phyloP scores from a whole-genome alignment of 2,888 invertebrate species.

The Lithophane semibrunnea region DNA sequence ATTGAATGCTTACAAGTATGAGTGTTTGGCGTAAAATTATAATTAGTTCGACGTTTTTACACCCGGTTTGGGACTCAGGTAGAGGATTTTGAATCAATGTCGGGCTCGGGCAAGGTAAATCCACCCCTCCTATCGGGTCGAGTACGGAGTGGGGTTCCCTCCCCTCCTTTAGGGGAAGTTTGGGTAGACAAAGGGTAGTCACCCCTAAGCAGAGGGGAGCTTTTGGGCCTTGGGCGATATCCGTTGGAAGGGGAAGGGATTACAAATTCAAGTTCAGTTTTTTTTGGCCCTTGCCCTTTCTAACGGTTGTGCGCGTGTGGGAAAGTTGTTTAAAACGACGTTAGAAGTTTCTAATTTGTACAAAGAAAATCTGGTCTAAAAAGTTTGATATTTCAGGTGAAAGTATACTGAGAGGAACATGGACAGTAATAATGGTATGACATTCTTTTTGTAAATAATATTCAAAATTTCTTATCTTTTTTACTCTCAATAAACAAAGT shows the following conservation, averaged over 20 bases:
- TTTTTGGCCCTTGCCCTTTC: constrained; percentile 72
- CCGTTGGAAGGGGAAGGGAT: constrained; percentile 84
- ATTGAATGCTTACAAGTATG: neutral
- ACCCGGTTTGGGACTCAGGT: constrained; percentile 75
- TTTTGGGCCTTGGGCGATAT: constrained; percentile 83
- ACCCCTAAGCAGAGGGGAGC: constrained; percentile 88
- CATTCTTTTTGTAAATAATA: neutral
- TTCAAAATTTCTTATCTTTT: neutral
- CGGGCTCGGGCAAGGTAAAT: constrained; percentile 81
- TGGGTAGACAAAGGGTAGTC: constrained; percentile 89
- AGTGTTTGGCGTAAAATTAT: constrained; percentile 50
- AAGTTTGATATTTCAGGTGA: constrained; percentile 45
- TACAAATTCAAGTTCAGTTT: constrained; percentile 82
- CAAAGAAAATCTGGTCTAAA: neutral
- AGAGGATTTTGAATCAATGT: constrained; percentile 83
- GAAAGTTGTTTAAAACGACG: constrained; percentile 65
- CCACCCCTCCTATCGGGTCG: constrained; percentile 83
- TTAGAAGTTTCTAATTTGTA: constrained; percentile 26
- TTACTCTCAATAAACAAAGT: neutral
- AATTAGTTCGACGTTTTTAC: constrained; percentile 64
- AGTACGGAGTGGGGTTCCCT: constrained; percentile 86
- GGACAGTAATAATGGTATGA: constrained; percentile 61
- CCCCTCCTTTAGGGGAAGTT: constrained; percentile 86
- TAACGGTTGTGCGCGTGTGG: constrained; percentile 74
- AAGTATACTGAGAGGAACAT: constrained; percentile 26